phyloP scores from a whole-genome alignment of 2,888 invertebrate genomes.

The Corythucha ciliata region DNA sequence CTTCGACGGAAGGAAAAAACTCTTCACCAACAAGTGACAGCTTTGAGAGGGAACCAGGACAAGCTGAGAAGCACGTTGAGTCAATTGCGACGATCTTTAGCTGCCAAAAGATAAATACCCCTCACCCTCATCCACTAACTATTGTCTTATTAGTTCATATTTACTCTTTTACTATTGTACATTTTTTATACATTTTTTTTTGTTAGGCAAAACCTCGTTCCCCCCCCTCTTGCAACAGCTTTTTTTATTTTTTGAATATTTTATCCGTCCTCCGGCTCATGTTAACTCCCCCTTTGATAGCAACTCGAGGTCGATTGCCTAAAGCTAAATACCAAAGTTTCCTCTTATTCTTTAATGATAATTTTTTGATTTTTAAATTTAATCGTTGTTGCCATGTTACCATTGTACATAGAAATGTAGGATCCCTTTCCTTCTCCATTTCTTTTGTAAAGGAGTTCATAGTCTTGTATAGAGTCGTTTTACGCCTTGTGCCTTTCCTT shows the following conservation, averaged over 20 bases:
- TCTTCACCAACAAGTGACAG: conserved; percentile 47
- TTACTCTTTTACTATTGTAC: too few relatives aligned
- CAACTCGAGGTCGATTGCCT: too few relatives aligned
- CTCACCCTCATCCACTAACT: not conserved
- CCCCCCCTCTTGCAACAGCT: too few relatives aligned
- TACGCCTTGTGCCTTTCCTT: conserved; percentile 21
- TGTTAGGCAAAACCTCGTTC: not conserved
- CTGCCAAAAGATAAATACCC: conserved; percentile 20
- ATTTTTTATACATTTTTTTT: not conserved
- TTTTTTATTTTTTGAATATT: conserved; percentile 11
- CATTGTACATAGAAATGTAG: conserved; percentile 19
- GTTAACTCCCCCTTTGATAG: too few relatives aligned
- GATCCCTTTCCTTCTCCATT: not conserved
- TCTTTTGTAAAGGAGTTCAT: not conserved
- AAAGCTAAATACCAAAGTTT: conserved; percentile 10
- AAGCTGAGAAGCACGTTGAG: conserved; percentile 51
- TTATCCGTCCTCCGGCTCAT: too few relatives aligned
- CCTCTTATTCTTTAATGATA: conserved; percentile 14
- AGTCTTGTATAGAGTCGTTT: not conserved
- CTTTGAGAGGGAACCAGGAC: conserved; percentile 53
- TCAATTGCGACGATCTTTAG: conserved; percentile 28
- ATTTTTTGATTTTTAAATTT: conserved; percentile 9
- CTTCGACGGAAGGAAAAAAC: conserved; percentile 47
- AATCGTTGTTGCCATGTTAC: conserved; percentile 24
- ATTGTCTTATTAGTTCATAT: conserved; percentile 1